Evolutionary conservation across 2,888 invertebrate species (phyloP), one percentile per base, ranked within the genome.

Genomic region (Brachynemurus nebulosus): DNA sequence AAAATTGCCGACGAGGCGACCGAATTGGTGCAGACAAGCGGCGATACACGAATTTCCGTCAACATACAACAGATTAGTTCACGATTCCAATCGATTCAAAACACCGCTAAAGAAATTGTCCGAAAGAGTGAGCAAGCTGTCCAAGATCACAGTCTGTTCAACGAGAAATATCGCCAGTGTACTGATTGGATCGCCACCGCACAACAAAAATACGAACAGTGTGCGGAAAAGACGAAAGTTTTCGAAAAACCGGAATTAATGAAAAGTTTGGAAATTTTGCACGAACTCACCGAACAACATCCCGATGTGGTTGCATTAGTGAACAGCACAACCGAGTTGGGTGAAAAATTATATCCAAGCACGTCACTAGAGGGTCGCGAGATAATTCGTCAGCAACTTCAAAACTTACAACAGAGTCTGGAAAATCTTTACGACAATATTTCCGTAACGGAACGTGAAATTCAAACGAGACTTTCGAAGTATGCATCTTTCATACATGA

Each of bases 51-150:
- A 57, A 83, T 91, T 46, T 84, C 89, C 2, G 85, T 86, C 50
- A 89, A 83, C 59, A 76, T 90, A 21, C 90, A 92, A 59, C 91
- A 91, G 63, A 80, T 91, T 48, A 83, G 86, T 1, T 89, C 90
- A 4, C 71, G 91, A 46, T 91, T 90, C 68, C 89, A 91, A 61
- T 84, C 90, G 0, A 80, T 91, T 39, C 88, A 90, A 62, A 78
- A 81, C 0, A 90, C 91, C 0, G 81, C 88, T 2, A 88, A 85
- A 66, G 91, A 92, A 64, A 77, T 92, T 21, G 76, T 90, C 1
- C 90, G 90, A 62, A 92, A 91, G 65, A 91, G 90, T 57, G 90
- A 91, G 55, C 86, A 90, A 67, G 82, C 89, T 5, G 80, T 86
- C 0, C 71, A 73, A 43, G 89, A 90, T 57, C 90, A 92, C 53